These are phyloP conservation scores for Cerceris ruficornis DNA, from an alignment of 2,888 invertebrate genomes.

Conservation along the genomic window DNA sequence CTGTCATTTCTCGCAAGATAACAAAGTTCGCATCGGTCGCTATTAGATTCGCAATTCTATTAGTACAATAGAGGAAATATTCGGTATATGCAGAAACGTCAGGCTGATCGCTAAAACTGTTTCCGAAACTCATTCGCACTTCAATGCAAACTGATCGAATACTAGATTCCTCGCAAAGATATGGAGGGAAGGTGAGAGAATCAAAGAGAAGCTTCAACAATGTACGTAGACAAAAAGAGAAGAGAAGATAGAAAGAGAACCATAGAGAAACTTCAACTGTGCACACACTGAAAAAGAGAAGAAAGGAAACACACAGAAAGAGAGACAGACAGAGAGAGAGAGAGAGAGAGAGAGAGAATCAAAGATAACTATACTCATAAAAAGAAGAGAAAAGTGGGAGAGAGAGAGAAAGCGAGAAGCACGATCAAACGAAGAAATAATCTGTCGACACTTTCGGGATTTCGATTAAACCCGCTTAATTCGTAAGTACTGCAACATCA, in stretches of 20 bases:
- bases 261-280: constrained; percentile 1
- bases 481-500: constrained; percentile 31
- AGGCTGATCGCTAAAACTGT: not conserved
- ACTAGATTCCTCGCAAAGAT: not conserved
- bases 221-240: not conserved
- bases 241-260: not conserved
- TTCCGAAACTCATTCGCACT: not conserved
- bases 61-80: too few relatives aligned
- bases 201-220: not conserved
- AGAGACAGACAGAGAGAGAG: not conserved
- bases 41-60: too few relatives aligned
- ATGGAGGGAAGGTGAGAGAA: not conserved
- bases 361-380: not conserved
- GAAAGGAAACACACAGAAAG: not conserved
- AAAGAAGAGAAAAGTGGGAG: not conserved
- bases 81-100: too few relatives aligned
- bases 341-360: not conserved
- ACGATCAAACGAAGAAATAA: not conserved
- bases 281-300: not conserved
- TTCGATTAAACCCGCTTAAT: constrained; percentile 58
- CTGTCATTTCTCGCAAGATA: too few relatives aligned
- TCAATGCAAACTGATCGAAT: not conserved
- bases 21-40: too few relatives aligned
- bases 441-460: constrained; percentile 37
- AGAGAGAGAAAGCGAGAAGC: not conserved